Evolutionary conservation across 2,113 vertebrate species (phyloP), one percentile per base, ranked within the genome.

Genomic region (Lasiurus cinereus): DNA sequence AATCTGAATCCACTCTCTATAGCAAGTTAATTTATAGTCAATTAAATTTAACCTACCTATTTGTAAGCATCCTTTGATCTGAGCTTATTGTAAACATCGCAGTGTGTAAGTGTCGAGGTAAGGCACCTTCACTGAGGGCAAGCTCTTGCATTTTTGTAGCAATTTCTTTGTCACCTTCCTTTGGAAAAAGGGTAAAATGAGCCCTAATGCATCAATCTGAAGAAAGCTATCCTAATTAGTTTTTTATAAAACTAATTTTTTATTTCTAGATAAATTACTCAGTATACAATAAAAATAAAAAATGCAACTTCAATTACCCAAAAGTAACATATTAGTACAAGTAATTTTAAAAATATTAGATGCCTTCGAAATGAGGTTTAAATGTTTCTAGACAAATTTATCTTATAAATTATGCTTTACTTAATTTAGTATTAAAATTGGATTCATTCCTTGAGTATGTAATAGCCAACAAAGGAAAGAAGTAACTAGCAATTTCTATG

Each of bases 81-180:
- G 98, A 50, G 96, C 99, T 99, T 98, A 99, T 97, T 97, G 99
- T 99, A 98, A 99, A 99, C 99, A 99, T 98, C 90, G 99, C 99
- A 43, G 99, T 99, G 96, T 99, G 99, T 91, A 99, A 98, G 96
- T 99, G 99, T 96, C 99, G 98, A 74, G 99, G 99, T 97, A 99
- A 99, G 95, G 99, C 99, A 93, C 99, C 99, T 98, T 99, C 99
- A 97, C 99, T 99, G 93, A 99, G 98, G 24, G 99, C 99, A 98
- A 99, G 99, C 70, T 99, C 99, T 97, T 99, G 99, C 99, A 99
- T 99, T 98, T 99, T 99, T 46, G 99, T 99, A 97, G 99, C 99
- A 93, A 99, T 99, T 98, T 99, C 99, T 98, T 99, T 99, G 98
- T 99, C 99, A 97, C 99, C 99, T 97, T 99, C 99, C 99, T 99